Evolutionary conservation across 2,888 invertebrate species (phyloP), one percentile per base, ranked within the genome.

Genomic region (Agonopterix heracliana): DNA sequence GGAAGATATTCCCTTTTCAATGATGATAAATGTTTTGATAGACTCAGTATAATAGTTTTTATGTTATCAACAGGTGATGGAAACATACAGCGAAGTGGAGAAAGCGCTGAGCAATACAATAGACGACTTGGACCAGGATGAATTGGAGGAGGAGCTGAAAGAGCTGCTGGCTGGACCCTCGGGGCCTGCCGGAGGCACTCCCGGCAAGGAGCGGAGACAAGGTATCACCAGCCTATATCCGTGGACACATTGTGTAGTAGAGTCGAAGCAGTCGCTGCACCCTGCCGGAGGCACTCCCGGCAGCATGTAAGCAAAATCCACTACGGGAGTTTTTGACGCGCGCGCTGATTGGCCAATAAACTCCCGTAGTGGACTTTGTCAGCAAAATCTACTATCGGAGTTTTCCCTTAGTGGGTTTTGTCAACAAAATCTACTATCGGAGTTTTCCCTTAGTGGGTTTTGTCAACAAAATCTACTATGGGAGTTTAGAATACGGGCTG

Each of bases 101-200:
- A 79, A 72, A 42, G 81, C 80, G 0, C 55, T 86, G 0, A 78
- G 90, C 1, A 85, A 86, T 11, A 71, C 89, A 0, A 61, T 88
- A 0, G 85, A 88, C 0, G 89, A 89, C 17, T 70, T 82, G 3
- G 90, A 91, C 51, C 91, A 92, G 17, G 72, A 88, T 0, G 94
- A 94, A 43, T 71, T 93, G 11, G 95, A 95, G 66, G 81, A 90
- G 7, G 94, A 94, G 70, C 71, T 94, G 41, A 87, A 81, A 34
- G 91, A 93, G 34, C 66, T 95, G 34, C 68, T 94, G 45, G 73
- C 75, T 0, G 65, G 59, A 0, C 68, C 74, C 0, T 63, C 58
- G 0, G 57, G 59, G 0, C 68, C 73, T 1, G 60, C 50, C 0
- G 59, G 70, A 0, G 77, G 74, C 0, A 74, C 75, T 0, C 71